These are phyloP conservation scores for Desmodus rotundus DNA, from an alignment of 2,113 vertebrate genomes.

Conservation along the genomic window DNA sequence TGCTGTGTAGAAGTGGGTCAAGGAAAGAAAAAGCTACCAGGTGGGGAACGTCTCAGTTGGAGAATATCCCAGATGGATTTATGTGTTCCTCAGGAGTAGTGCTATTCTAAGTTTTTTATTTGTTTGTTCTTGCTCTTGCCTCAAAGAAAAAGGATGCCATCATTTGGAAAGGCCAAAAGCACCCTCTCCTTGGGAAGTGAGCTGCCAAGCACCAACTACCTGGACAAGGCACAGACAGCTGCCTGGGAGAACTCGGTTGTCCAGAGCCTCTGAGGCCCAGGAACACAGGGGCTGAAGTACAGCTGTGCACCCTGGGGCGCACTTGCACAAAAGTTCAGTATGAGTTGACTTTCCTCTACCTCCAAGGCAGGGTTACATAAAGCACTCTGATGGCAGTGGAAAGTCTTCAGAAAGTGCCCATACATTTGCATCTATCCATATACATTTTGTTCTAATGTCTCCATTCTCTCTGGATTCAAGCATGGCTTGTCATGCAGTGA, in stretches of 20 bases:
- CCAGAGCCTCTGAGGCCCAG: no score
- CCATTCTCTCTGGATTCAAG: not conserved
- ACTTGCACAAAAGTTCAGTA: not conserved
- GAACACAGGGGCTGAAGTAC: not conserved
- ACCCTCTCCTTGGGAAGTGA: not conserved
- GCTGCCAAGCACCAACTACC: not conserved
- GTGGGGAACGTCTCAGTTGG: not conserved
- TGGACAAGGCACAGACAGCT: fast-evolving
- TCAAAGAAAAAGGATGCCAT: not conserved
- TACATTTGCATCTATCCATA: not conserved
- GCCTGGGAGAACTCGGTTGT: not conserved
- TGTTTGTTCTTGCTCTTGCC: not conserved
- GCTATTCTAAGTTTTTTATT: not conserved
- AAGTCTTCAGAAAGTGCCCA: not conserved
- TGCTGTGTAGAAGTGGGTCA: not conserved
- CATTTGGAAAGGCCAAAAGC: not conserved
- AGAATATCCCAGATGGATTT: not conserved
- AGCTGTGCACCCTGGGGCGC: not conserved
- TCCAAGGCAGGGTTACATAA: not conserved
- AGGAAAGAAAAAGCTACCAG: not conserved
- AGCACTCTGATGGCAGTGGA: not conserved
- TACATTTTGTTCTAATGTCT: not conserved
- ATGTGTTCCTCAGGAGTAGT: not conserved
- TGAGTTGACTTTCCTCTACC: not conserved
- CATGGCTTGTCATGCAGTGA: not conserved